Evolutionary conservation across 2,888 invertebrate species (phyloP).

Genomic region (Nomada fabriciana): DNA sequence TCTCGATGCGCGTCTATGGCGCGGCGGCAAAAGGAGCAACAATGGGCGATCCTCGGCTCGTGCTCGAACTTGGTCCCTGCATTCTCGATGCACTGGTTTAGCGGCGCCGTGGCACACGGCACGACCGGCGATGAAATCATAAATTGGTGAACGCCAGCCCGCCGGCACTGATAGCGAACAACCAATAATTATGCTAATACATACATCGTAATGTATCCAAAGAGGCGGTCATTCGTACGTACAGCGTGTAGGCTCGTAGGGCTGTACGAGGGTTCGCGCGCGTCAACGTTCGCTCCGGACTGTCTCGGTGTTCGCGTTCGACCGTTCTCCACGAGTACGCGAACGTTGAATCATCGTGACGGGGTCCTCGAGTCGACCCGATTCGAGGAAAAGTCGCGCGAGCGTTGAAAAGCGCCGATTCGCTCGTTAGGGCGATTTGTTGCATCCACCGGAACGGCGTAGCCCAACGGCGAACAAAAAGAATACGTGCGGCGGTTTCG

Average conservation of each 20-base stretch:
- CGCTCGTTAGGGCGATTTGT: conserved; percentile 48
- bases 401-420: not conserved
- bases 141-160: conserved; percentile 81
- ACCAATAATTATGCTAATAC: conserved; percentile 83
- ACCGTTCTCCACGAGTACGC: conserved; percentile 3
- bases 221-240: conserved; percentile 78
- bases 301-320: conserved; percentile 3
- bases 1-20: not conserved
- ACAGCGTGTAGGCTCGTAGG: conserved; percentile 52
- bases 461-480: conserved; percentile 3
- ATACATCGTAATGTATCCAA: conserved; percentile 79
- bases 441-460: conserved; percentile 21
- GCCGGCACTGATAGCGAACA: conserved; percentile 81
- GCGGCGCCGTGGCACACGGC: conserved; percentile 71
- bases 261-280: conserved; percentile 11
- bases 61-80: conserved; percentile 31
- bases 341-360: conserved; percentile 45
- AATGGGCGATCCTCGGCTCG: conserved; percentile 56
- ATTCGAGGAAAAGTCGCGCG: conserved; percentile 28
- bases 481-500: not conserved
- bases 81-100: conserved; percentile 65
- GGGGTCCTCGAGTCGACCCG: not conserved
- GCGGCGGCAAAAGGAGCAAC: conserved; percentile 57
- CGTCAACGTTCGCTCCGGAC: conserved; percentile 8
- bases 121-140: conserved; percentile 81